Percentiles rank a stretch among this genome's conserved stretches.
These are phyloP conservation scores for Panthera leo DNA, from an alignment of 2,113 vertebrate genomes.

Conservation along the genomic window DNA sequence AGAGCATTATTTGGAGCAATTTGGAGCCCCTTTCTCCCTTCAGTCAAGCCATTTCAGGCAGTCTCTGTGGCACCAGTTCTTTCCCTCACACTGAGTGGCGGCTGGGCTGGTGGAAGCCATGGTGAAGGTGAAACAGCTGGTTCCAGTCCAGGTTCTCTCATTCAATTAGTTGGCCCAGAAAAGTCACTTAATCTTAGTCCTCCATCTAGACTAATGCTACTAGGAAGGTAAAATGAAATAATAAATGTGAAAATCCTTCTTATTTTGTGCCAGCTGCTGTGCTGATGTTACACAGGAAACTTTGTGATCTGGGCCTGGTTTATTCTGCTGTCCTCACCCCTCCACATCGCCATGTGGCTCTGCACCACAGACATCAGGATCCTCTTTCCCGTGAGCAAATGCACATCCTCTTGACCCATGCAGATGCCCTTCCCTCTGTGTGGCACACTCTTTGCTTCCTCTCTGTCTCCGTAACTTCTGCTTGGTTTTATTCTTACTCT, in stretches of 20 bases:
- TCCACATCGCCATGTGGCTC: neutral
- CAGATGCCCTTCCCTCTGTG: neutral
- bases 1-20: neutral
- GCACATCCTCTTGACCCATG: neutral
- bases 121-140: neutral
- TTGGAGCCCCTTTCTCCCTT: neutral
- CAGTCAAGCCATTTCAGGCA: neutral
- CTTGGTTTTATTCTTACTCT: neutral
- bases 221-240: neutral
- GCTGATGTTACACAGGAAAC: neutral
- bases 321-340: neutral
- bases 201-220: neutral
- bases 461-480: neutral
- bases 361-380: neutral
- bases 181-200: constrained; percentile 25
- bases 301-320: neutral
- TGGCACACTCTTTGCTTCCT: neutral
- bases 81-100: constrained; percentile 10
- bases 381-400: neutral
- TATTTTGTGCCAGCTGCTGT: neutral
- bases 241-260: neutral
- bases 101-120: neutral
- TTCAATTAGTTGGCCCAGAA: neutral
- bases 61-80: neutral
- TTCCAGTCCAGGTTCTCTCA: neutral